A percentile compares a stretch with the other conserved stretches of the same genome.
These are phyloP conservation scores for Diarsia brunnea DNA, from an alignment of 2,888 invertebrate genomes.

Conservation along the genomic window DNA sequence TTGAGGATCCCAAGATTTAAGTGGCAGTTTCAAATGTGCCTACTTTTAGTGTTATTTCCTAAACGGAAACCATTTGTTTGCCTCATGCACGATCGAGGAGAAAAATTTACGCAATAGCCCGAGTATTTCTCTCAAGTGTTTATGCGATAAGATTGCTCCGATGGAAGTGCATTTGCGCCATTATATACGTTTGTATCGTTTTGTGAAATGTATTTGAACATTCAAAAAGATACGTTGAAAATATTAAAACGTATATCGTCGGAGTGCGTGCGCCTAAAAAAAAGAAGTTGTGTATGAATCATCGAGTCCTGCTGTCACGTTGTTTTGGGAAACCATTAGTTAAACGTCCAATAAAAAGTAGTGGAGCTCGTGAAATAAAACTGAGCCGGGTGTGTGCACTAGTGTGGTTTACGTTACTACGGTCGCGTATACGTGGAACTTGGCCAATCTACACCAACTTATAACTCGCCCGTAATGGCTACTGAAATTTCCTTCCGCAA, in stretches of 20 bases:
- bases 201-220: slow-evolving; percentile 43
- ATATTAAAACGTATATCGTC: slow-evolving; percentile 63
- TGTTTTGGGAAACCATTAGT: slow-evolving; percentile 84
- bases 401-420: slow-evolving; percentile 75
- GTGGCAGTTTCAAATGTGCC: slow-evolving; percentile 90
- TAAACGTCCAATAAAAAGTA: slow-evolving; percentile 82
- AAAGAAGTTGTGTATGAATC: slow-evolving; percentile 75
- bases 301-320: slow-evolving; percentile 79
- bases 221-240: slow-evolving; percentile 52
- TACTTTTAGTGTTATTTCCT: slow-evolving; percentile 90
- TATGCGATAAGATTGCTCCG: slow-evolving; percentile 68
- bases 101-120: slow-evolving; percentile 82
- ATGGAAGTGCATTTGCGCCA: slow-evolving; percentile 63
- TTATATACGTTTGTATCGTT: slow-evolving; percentile 53
- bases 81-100: slow-evolving; percentile 84
- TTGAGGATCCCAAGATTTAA: slow-evolving; percentile 89
- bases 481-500: slow-evolving; percentile 69
- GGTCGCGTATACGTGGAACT: slow-evolving; percentile 76
- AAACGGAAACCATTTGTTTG: slow-evolving; percentile 90
- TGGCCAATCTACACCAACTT: slow-evolving; percentile 75
- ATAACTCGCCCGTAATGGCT: slow-evolving; percentile 71
- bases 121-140: slow-evolving; percentile 78
- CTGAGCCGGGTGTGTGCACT: slow-evolving; percentile 69
- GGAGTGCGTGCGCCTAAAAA: slow-evolving; percentile 65
- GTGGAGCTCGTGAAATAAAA: slow-evolving; percentile 78